Percentiles rank a stretch among this genome's conserved stretches.
Conservation (phyloP, 2,797 vertebrate genomes). For the Poeciliopsis infans region DNA sequence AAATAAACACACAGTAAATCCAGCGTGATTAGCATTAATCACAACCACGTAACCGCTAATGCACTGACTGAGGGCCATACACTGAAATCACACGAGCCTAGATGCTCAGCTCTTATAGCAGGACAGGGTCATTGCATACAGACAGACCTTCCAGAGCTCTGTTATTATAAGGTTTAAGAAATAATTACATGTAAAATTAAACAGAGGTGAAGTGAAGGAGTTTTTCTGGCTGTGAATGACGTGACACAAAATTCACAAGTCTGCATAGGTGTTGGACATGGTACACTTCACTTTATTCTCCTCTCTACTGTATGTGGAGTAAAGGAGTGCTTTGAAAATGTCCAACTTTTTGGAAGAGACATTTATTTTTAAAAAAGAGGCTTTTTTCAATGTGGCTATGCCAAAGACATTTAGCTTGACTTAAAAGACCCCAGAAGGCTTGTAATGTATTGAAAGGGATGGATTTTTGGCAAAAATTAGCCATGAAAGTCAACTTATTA, state of each 20-base stretch:
- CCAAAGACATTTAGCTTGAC: conserved; percentile 71
- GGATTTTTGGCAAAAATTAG: conserved; percentile 96
- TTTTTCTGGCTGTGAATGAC: conserved; percentile 17
- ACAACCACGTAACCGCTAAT: conserved; percentile 75
- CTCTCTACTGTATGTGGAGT: conserved; percentile 51
- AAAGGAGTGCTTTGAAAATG: conserved; percentile 63
- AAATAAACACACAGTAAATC: conserved; percentile 82
- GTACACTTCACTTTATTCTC: conserved; percentile 62
- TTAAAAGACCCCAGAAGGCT: conserved; percentile 86
- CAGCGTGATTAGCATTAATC: conserved; percentile 79
- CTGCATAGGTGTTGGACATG: conserved; percentile 51
- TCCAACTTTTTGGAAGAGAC: conserved; percentile 60
- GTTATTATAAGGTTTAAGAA: conserved; percentile 35
- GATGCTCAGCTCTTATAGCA: conserved; percentile 40
- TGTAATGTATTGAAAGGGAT: conserved; percentile 92
- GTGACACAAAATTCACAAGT: conserved; percentile 41
- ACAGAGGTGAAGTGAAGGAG: conserved; percentile 15
- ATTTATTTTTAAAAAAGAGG: conserved; percentile 56
- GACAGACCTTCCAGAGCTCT: conserved; percentile 21
- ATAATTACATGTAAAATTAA: conserved; percentile 36
- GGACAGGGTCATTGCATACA: conserved; percentile 22
- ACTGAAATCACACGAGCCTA: conserved; percentile 60
- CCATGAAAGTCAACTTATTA: conserved; percentile 93
- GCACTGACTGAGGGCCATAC: conserved; percentile 59
- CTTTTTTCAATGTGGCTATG: conserved; percentile 71